phyloP scores from a whole-genome alignment of 2,888 invertebrate species.

The Scaptomyza parva region DNA sequence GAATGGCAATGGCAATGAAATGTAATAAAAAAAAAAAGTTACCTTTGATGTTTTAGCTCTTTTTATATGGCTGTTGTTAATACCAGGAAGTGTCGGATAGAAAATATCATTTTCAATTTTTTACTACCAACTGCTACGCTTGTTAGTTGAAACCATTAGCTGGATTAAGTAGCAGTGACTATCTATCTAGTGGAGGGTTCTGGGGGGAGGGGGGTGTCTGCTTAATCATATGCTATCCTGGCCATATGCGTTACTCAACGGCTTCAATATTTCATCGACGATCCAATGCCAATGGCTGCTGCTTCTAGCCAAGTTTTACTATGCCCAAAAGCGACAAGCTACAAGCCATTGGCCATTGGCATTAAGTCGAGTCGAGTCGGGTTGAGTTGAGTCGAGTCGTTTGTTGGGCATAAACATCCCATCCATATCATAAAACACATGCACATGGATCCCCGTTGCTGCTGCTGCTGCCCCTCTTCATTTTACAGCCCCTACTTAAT shows the following conservation, averaged over 20 bases:
- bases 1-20: neutral
- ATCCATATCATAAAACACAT: constrained; percentile 53
- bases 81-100: neutral
- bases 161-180: constrained; percentile 35
- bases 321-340: constrained; percentile 39
- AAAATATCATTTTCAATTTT: neutral
- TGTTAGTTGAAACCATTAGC: constrained; percentile 15
- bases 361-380: constrained; percentile 68
- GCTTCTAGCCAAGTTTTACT: constrained; percentile 55
- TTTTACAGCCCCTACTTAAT: neutral
- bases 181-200: too few relatives aligned
- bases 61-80: constrained; percentile 10
- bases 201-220: constrained; percentile 11
- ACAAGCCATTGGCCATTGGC: constrained; percentile 63
- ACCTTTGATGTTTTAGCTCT: constrained; percentile 4
- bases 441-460: constrained; percentile 20
- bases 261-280: constrained; percentile 47
- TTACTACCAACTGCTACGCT: constrained; percentile 35
- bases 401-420: constrained; percentile 55
- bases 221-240: constrained; percentile 37
- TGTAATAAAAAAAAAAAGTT: constrained; percentile 11
- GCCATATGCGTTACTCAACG: constrained; percentile 34
- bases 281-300: constrained; percentile 44
- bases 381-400: constrained; percentile 69
- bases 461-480: constrained; percentile 1